A percentile compares a stretch with the other conserved stretches of the same genome.
Evolutionary conservation across 2,797 vertebrate genomes (phyloP).

Genomic region (Orientallactaga sibirica): DNA sequence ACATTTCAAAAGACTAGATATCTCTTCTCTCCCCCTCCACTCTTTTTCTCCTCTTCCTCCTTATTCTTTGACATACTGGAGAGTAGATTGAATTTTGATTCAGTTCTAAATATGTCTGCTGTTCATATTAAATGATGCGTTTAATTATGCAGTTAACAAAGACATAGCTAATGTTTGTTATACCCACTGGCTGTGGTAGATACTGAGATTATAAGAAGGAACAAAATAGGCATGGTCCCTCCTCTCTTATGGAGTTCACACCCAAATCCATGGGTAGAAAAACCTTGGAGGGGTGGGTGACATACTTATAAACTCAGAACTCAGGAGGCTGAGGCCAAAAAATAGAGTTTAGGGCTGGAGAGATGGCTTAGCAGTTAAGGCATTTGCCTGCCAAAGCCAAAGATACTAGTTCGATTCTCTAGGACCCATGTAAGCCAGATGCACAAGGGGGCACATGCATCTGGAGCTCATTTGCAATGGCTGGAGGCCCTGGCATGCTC

Average conservation of each 20-base stretch:
- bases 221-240: neutral
- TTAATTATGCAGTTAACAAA: conserved; percentile 20
- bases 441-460: too few species aligned
- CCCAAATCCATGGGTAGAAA: neutral
- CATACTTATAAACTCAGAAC: neutral
- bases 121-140: neutral
- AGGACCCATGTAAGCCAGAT: too few species aligned
- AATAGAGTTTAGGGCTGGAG: neutral
- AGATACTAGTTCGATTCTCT: too few species aligned
- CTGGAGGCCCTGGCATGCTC: too few species aligned
- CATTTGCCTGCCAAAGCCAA: too few species aligned
- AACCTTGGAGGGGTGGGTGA: neutral
- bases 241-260: neutral
- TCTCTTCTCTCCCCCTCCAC: neutral
- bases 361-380: too few species aligned
- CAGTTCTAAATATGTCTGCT: conserved; percentile 55
- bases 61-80: neutral
- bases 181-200: neutral
- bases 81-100: conserved; percentile 52
- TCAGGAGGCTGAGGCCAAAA: neutral
- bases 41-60: neutral
- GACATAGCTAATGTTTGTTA: neutral
- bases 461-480: too few species aligned
- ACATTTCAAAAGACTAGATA: neutral
- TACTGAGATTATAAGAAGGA: neutral